Evolutionary conservation across 1,140 invertebrate genomes (phyloP).

Genomic region (Leptinotarsa texana): DNA sequence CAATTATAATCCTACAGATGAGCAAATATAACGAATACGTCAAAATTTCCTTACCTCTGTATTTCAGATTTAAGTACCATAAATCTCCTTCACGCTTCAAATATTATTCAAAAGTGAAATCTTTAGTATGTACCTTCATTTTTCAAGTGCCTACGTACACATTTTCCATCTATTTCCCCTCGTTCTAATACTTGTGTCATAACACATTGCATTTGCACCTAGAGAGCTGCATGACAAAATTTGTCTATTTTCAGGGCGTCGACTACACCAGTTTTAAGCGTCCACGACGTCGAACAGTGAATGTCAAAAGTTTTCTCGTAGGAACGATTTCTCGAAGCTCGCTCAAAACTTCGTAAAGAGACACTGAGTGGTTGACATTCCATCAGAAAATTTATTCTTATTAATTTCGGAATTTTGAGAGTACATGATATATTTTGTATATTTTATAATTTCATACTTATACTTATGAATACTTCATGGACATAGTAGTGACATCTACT

Average conservation of each 20-base stretch:
- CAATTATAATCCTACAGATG: too few relatives aligned
- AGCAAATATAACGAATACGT: not conserved
- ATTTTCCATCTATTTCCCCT: not conserved
- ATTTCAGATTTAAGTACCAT: too few relatives aligned
- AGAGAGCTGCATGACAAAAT: not conserved
- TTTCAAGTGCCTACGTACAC: not conserved
- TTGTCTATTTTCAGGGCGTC: constrained; percentile 9
- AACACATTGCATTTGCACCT: not conserved
- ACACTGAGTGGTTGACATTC: too few relatives aligned
- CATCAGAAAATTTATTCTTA: too few relatives aligned
- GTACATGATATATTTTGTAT: too few relatives aligned
- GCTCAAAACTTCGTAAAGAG: too few relatives aligned
- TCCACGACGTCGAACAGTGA: constrained; percentile 8
- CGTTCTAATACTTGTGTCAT: not conserved
- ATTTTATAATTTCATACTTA: too few relatives aligned
- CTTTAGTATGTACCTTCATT: not conserved
- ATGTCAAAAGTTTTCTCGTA: not conserved
- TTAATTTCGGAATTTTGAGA: too few relatives aligned
- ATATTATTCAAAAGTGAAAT: not conserved
- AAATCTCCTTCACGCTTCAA: not conserved
- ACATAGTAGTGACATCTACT: too few relatives aligned
- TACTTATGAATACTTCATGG: too few relatives aligned
- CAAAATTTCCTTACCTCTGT: not conserved
- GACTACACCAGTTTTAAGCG: not conserved
- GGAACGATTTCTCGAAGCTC: too few relatives aligned